A percentile compares a stretch with the other conserved stretches of the same genome.
Evolutionary conservation across 2,888 invertebrate species (phyloP).

Genomic region (Xestia xanthographa): DNA sequence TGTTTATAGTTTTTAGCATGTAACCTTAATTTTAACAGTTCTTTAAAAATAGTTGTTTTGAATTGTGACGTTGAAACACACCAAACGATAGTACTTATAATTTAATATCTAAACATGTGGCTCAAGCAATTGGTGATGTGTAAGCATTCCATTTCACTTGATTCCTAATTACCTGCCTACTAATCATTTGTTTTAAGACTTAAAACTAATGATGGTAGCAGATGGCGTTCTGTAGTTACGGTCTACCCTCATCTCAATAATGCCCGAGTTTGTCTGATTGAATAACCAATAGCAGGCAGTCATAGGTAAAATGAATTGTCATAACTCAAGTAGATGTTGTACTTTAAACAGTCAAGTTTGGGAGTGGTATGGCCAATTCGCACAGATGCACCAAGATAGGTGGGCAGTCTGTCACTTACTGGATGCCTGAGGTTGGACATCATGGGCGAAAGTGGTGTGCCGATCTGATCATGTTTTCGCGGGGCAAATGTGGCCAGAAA

Average conservation of each 20-base stretch:
- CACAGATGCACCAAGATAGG: too few relatives aligned
- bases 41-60: not conserved
- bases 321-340: too few relatives aligned
- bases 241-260: conserved; percentile 11
- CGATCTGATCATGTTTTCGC: too few relatives aligned
- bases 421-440: too few relatives aligned
- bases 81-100: not conserved
- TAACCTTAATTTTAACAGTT: conserved; percentile 19
- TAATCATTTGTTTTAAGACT: not conserved
- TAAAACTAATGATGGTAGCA: not conserved
- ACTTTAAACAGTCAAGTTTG: too few relatives aligned
- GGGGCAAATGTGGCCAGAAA: too few relatives aligned
- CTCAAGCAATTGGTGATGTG: not conserved
- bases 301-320: not conserved
- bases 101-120: not conserved
- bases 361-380: too few relatives aligned
- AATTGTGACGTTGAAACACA: not conserved
- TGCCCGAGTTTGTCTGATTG: not conserved
- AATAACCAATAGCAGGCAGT: not conserved
- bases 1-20: conserved; percentile 4
- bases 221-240: not conserved
- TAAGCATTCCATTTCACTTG: not conserved
- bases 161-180: not conserved
- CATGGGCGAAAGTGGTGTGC: too few relatives aligned
- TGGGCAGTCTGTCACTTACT: too few relatives aligned